Evolutionary conservation across 1,140 invertebrate species (phyloP), one percentile per base, ranked within the genome.

Genomic region (Lepidurus apus): DNA sequence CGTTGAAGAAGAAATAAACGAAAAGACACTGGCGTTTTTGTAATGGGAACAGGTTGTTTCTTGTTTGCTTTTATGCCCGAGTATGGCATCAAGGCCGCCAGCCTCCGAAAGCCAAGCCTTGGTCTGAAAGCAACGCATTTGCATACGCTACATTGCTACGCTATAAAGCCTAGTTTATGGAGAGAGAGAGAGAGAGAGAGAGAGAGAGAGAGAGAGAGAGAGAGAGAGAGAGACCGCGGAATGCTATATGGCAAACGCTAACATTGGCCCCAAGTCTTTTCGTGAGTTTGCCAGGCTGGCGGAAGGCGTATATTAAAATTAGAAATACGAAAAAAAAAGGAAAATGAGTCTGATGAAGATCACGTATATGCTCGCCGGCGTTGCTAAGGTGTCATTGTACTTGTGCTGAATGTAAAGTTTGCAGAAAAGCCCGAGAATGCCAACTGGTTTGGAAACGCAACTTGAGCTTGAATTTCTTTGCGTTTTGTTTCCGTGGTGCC

Each of bases 1-100:
- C 77, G 77, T 47, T 53, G 75, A 77, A 8, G n/a, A 11, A 21
- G 3, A 21, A 65, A 65, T 65, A n/a, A 65, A 65, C 53, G 53
- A 21, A 4, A 65, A 65, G 53, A 21, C 17, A 65, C 17, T 17
- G 9, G 53, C 8, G 21, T 65, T 65, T 65, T 65, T 17, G n/a
- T 65, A 21, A 65, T 21, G 53, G 21, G 21, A 65, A 65, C 53
- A 65, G 53, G 53, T 65, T 65, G n/a, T 65, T 65, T n/a, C 53
- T 65, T 65, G 53, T 65, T 21, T 65, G 53, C 53, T 65, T 65
- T 65, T 65, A 21, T 65, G n/a, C 53, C 53, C 53, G 53, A 65
- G 53, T 65, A 65, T n/a, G 53, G 53, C 53, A 65, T 65, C 53
- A 65, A 65, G 53, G 53, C 45, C 5, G 45, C 45, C 17, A 47